Evolutionary conservation across 2,113 vertebrate genomes (phyloP).

Genomic region (Gopherus flavomarginatus): DNA sequence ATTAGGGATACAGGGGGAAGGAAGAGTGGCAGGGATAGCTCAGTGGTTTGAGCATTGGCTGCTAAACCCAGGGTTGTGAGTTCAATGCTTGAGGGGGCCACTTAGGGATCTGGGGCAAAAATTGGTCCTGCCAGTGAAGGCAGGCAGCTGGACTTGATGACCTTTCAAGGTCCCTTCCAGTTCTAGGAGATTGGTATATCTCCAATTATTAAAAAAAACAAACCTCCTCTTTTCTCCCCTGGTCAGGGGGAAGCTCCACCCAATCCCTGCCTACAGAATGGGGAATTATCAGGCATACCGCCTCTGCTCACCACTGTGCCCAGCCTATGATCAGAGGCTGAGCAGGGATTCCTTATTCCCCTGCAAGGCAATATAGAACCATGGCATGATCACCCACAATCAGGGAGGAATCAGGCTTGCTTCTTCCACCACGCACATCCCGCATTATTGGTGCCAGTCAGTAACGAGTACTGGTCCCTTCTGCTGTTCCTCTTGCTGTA

Average conservation of each 20-base stretch:
- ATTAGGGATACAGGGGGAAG: neutral
- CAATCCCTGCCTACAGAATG: too few relatives aligned
- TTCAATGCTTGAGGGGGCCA: too few relatives aligned
- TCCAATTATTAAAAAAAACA: too few relatives aligned
- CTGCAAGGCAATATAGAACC: fast-evolving
- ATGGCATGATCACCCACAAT: fast-evolving
- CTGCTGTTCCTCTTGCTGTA: neutral
- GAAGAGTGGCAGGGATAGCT: too few relatives aligned
- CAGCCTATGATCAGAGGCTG: neutral
- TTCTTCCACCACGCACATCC: neutral
- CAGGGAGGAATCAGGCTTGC: neutral
- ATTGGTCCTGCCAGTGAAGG: too few relatives aligned
- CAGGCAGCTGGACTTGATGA: too few relatives aligned
- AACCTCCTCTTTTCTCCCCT: neutral
- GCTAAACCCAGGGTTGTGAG: too few relatives aligned
- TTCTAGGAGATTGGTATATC: too few relatives aligned
- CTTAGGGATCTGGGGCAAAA: too few relatives aligned
- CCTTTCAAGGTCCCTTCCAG: too few relatives aligned
- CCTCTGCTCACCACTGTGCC: neutral
- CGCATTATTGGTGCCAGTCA: fast-evolving
- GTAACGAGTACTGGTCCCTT: fast-evolving
- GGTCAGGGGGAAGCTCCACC: neutral
- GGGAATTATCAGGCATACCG: neutral
- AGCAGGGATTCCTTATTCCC: neutral
- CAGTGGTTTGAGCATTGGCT: too few relatives aligned